Evolutionary conservation across 2,113 vertebrate genomes (phyloP).

Genomic region (Falcunculus frontatus): DNA sequence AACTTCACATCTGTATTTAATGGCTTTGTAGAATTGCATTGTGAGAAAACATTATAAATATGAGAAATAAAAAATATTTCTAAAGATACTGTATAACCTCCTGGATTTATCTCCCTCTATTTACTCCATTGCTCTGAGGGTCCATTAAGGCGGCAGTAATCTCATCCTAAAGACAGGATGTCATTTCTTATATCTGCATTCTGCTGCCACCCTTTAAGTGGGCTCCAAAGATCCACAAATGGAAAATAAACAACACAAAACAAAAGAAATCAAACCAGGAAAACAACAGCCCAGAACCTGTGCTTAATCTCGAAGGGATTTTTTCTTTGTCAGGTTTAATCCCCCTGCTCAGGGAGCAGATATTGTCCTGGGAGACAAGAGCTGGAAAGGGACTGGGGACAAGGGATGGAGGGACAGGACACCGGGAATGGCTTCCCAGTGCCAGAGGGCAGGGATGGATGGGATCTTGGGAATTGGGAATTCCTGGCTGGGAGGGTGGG

Average conservation of each 20-base stretch:
- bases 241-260: background rate
- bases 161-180: background rate
- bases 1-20: background rate
- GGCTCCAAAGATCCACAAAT: background rate
- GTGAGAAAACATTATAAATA: background rate
- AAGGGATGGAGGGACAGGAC: background rate
- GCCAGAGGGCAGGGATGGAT: background rate
- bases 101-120: background rate
- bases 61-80: background rate
- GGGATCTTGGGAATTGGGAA: background rate
- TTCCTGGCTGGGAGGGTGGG: background rate
- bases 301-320: background rate
- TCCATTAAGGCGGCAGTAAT: background rate
- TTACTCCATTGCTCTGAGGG: background rate
- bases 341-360: background rate
- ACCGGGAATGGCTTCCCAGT: background rate
- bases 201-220: background rate
- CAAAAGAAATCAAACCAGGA: background rate
- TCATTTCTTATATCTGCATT: background rate
- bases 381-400: background rate
- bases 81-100: background rate
- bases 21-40: background rate
- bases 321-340: background rate
- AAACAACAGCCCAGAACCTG: background rate
- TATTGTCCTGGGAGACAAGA: background rate